Evolutionary conservation across 2,113 vertebrate genomes (phyloP).

Genomic region (Festucalex cinctus): DNA sequence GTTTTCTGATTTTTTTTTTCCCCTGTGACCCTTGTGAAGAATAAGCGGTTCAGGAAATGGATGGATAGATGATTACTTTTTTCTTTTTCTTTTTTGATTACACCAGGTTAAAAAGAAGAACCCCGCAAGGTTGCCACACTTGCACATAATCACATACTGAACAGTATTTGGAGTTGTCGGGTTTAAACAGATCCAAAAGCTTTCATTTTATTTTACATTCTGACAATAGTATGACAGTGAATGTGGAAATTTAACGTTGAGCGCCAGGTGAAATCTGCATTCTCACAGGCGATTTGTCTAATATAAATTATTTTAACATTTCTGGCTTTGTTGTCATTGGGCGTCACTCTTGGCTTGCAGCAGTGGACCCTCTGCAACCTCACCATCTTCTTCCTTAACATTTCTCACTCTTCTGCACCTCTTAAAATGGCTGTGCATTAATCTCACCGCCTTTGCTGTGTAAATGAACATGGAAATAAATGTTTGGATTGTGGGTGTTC

Average conservation of each 20-base stretch:
- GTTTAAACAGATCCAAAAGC: neutral
- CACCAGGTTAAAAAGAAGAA: too few species aligned
- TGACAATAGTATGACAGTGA: neutral
- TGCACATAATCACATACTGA: too few species aligned
- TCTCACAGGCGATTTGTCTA: constrained; percentile 22
- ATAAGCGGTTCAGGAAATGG: too few species aligned
- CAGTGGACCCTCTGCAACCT: constrained; percentile 18
- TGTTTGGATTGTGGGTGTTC: constrained; percentile 25
- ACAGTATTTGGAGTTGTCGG: neutral
- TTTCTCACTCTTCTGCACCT: neutral
- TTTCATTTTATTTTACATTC: neutral
- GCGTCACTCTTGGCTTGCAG: constrained; percentile 24
- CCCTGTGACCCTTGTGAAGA: too few species aligned
- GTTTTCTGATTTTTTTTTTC: too few species aligned
- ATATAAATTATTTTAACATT: constrained; percentile 39
- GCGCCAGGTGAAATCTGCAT: neutral
- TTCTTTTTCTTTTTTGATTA: too few species aligned
- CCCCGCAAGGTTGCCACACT: too few species aligned
- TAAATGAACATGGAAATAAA: constrained; percentile 21
- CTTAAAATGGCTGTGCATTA: constrained; percentile 3
- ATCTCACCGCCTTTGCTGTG: constrained; percentile 18
- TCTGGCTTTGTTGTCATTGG: constrained; percentile 24
- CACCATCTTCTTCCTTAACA: neutral
- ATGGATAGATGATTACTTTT: too few species aligned
- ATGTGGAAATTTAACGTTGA: neutral